Evolutionary conservation across 2,888 invertebrate species (phyloP), one percentile per base, ranked within the genome.

Genomic region (Scaptomyza caliginosa): DNA sequence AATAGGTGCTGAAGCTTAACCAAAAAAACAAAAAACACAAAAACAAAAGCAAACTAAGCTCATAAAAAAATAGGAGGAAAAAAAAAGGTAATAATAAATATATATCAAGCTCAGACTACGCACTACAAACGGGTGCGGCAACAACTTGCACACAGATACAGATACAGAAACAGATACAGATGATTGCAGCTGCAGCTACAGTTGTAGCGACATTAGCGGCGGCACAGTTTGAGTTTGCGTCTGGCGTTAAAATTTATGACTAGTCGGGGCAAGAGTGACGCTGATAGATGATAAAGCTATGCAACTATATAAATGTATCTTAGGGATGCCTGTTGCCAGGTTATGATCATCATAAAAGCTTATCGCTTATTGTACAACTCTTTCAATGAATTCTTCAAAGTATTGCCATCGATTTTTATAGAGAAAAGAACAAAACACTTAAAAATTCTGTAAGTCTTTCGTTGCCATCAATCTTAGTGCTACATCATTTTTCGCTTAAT

Each of bases 221-320:
- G 38, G 28, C 57, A 26, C 26, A 24, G 57, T 55, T 60, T 57
- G 57, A 46, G 38, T 39, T 54, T 57, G 73, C 66, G 70, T 62
- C 66, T 70, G 58, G 58, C 62, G 70, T 70, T 74, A 21, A 74
- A 74, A 70, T 74, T 74, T 74, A 74, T 74, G 74, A 74, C 70
- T 74, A 60, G 71, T 45, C 46, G 74, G 63, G 74, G 60, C 74
- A 52, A 66, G 58, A 67, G 62, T 74, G 74, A 74, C 74, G 74
- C 70, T 74, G 74, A 74, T 74, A 74, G 66, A 74, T 74, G 70
- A 74, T 74, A 74, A 74, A 63, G 46, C 52, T 62, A 49, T 23
- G 36, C 43, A 57, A 58, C 21, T 38, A 50, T 21, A 21, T 13
- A 42, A n/a, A 13, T 10, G 26, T 32, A 11, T 26, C 19, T 28